These are phyloP conservation scores for Scaptomyza caliginosa DNA, from an alignment of 2,888 invertebrate species.

Conservation along the genomic window DNA sequence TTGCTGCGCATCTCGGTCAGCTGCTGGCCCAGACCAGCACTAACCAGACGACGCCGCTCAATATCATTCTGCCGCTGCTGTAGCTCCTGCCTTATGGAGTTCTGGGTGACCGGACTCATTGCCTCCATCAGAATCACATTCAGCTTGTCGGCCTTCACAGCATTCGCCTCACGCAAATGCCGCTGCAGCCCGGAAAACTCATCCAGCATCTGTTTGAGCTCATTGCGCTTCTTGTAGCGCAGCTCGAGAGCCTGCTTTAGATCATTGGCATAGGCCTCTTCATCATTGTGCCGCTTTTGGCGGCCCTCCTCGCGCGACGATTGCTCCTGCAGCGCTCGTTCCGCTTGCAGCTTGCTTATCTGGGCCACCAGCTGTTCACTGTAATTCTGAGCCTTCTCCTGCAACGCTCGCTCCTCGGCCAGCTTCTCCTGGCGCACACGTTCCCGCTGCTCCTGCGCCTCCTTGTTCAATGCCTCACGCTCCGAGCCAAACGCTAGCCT, in stretches of 20 bases:
- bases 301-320: slow-evolving; percentile 38
- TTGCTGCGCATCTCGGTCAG: slow-evolving; percentile 41
- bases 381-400: slow-evolving; percentile 31
- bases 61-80: slow-evolving; percentile 19
- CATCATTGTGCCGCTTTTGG: slow-evolving; percentile 42
- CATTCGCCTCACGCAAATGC: slow-evolving; percentile 3
- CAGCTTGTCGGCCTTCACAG: neutral
- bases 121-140: slow-evolving; percentile 56
- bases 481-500: neutral
- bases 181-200: slow-evolving; percentile 25
- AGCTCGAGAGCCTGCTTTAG: slow-evolving; percentile 9
- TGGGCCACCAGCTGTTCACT: slow-evolving; percentile 46
- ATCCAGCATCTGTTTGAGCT: slow-evolving; percentile 35
- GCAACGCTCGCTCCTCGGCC: slow-evolving; percentile 21
- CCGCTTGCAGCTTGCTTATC: slow-evolving; percentile 25
- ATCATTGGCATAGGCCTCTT: slow-evolving; percentile 20
- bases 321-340: slow-evolving; percentile 17
- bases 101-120: slow-evolving; percentile 39
- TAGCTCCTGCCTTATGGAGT: slow-evolving; percentile 1
- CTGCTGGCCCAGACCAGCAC: slow-evolving; percentile 32
- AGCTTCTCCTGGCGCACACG: slow-evolving; percentile 33
- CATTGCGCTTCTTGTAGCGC: slow-evolving; percentile 28
- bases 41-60: slow-evolving; percentile 36
- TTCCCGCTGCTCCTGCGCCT: slow-evolving; percentile 25
- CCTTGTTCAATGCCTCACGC: slow-evolving; percentile 13